Conservation (phyloP, 2,113 vertebrate genomes). For the Corydoras maculifer region DNA sequence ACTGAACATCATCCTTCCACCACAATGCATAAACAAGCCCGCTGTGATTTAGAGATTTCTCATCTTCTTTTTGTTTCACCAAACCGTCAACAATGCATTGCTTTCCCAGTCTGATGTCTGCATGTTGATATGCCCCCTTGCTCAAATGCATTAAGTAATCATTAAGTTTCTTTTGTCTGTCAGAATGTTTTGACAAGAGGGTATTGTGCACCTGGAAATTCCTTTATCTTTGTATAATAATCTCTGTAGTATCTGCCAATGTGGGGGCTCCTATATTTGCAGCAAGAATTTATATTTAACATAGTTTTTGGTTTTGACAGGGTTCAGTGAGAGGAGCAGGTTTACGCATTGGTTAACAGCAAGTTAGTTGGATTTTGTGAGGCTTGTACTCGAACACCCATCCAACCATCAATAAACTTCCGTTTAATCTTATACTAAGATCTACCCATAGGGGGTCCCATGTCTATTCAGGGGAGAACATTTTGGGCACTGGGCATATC, state of each 20-base stretch:
- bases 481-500: too few relatives aligned
- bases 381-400: too few relatives aligned
- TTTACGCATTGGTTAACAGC: background rate
- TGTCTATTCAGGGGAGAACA: too few relatives aligned
- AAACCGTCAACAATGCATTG: slow-evolving; percentile 18
- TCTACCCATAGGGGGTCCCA: too few relatives aligned
- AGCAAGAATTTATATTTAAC: slow-evolving; percentile 22
- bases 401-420: too few relatives aligned
- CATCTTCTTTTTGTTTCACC: slow-evolving; percentile 12
- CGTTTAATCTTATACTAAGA: too few relatives aligned
- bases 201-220: background rate
- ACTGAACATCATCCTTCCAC: background rate
- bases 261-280: slow-evolving; percentile 30
- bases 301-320: slow-evolving; percentile 25
- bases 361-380: too few relatives aligned
- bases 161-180: slow-evolving; percentile 21
- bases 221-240: slow-evolving; percentile 15
- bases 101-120: slow-evolving; percentile 1
- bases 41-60: slow-evolving; percentile 15
- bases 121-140: background rate
- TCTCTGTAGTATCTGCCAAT: slow-evolving; percentile 34
- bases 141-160: slow-evolving; percentile 18
- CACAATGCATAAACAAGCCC: slow-evolving; percentile 2
- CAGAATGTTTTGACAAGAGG: slow-evolving; percentile 25
- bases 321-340: slow-evolving; percentile 31